These are phyloP conservation scores for Neodiprion pinetum DNA, from an alignment of 1,140 invertebrate species.

Conservation along the genomic window DNA sequence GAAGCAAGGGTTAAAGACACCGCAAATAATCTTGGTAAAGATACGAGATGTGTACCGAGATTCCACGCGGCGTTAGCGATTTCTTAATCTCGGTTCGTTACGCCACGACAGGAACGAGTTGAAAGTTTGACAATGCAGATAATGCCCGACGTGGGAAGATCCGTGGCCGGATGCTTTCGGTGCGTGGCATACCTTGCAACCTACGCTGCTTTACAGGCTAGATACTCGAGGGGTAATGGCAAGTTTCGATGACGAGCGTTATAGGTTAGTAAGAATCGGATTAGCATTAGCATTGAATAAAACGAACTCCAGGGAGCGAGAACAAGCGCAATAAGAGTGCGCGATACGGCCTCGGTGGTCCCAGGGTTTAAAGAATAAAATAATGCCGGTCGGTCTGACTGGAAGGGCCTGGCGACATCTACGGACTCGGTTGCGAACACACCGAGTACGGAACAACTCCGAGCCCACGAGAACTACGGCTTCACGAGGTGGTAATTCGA, in stretches of 20 bases:
- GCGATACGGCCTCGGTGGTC: constrained; percentile 39
- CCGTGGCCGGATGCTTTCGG: too few species aligned
- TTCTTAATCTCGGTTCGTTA: too few species aligned
- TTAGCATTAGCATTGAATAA: constrained; percentile 65
- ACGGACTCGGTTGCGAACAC: too few species aligned
- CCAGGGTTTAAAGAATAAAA: constrained; percentile 16
- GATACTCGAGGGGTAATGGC: not conserved
- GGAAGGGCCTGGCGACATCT: not conserved
- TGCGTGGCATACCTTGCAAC: too few species aligned
- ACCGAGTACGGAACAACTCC: not conserved
- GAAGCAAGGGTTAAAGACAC: too few species aligned
- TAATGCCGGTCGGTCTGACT: not conserved
- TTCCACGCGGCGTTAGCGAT: too few species aligned
- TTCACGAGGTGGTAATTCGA: not conserved
- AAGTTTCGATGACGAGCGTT: constrained; percentile 43
- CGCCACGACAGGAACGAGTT: too few species aligned
- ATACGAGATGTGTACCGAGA: too few species aligned
- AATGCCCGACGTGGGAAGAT: too few species aligned
- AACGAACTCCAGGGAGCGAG: constrained; percentile 49
- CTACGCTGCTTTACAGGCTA: too few species aligned
- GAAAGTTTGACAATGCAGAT: too few species aligned
- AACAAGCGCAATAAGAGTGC: constrained; percentile 46
- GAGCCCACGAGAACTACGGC: not conserved
- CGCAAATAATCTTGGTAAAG: too few species aligned
- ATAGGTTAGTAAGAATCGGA: constrained; percentile 63